Conservation (phyloP, 2,113 vertebrate genomes). For the Cariama cristata region DNA sequence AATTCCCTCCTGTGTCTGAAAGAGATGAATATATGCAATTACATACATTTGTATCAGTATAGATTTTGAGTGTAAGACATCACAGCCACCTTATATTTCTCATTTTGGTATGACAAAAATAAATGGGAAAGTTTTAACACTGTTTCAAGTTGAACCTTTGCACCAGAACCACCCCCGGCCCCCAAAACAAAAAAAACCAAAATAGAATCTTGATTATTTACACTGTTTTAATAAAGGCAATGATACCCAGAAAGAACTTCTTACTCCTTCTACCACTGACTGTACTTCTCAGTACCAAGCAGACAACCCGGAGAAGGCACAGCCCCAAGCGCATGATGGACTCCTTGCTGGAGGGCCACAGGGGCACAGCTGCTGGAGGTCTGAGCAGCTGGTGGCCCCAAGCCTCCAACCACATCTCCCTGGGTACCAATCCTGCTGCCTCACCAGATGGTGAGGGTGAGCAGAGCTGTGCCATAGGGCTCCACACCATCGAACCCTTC, state of each 20-base stretch:
- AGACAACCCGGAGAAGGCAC: rapidly evolving
- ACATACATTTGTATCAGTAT: neutral
- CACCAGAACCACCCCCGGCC: neutral
- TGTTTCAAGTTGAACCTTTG: neutral
- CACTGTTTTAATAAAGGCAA: neutral
- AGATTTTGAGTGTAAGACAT: neutral
- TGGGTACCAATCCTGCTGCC: neutral
- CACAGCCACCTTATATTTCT: neutral
- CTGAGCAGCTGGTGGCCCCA: neutral
- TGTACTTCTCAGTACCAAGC: neutral
- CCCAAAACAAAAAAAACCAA: neutral
- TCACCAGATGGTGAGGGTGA: neutral
- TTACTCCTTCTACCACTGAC: neutral
- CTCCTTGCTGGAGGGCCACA: neutral
- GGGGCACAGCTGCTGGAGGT: neutral
- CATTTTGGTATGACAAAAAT: neutral
- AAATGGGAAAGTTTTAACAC: rapidly evolving
- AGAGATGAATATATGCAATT: neutral
- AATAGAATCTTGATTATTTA: neutral
- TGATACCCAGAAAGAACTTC: rapidly evolving
- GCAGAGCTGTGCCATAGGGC: neutral
- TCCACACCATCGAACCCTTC: neutral
- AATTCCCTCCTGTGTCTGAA: neutral
- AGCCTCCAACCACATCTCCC: neutral
- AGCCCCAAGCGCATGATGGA: rapidly evolving